phyloP scores from a whole-genome alignment of 2,888 invertebrate genomes.

The Microdon myrmicae region DNA sequence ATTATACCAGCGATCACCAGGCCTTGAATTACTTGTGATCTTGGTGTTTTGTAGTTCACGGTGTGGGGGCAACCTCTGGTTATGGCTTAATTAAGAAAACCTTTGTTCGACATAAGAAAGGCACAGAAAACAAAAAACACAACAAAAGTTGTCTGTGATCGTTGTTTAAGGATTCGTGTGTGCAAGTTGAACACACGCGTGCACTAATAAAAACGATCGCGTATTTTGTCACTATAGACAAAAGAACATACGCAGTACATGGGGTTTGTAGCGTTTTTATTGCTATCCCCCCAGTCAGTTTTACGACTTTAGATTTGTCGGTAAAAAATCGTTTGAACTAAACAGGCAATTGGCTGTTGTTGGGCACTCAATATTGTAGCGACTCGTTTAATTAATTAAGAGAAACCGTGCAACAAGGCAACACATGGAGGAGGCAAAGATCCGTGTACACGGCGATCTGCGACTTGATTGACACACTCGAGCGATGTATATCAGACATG shows the following conservation, averaged over 20 bases:
- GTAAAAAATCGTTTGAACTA: slow-evolving; percentile 46
- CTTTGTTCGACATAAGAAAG: too few relatives aligned
- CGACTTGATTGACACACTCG: slow-evolving; percentile 47
- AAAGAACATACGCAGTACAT: slow-evolving; percentile 28
- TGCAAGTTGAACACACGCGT: slow-evolving; percentile 7
- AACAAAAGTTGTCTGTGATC: slow-evolving; percentile 25
- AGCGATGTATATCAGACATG: slow-evolving; percentile 42
- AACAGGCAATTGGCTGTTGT: slow-evolving; percentile 18
- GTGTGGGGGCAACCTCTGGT: not conserved
- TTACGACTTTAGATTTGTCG: slow-evolving; percentile 35
- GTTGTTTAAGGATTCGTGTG: slow-evolving; percentile 41
- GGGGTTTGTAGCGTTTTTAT: slow-evolving; percentile 16
- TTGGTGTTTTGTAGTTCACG: not conserved
- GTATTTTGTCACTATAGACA: slow-evolving; percentile 43
- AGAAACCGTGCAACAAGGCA: slow-evolving; percentile 30
- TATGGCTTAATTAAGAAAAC: slow-evolving; percentile 51
- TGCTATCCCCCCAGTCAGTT: slow-evolving; percentile 11
- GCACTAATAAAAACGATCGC: slow-evolving; percentile 42
- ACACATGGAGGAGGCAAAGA: slow-evolving; percentile 7
- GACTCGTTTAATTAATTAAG: slow-evolving; percentile 51
- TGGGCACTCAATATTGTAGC: slow-evolving; percentile 36
- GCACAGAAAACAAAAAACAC: too few relatives aligned
- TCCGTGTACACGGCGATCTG: slow-evolving; percentile 29
- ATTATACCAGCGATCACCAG: slow-evolving; percentile 26
- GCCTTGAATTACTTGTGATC: slow-evolving; percentile 21